These are phyloP conservation scores for Australoheros facetus DNA, from an alignment of 2,797 vertebrate genomes.

Conservation along the genomic window DNA sequence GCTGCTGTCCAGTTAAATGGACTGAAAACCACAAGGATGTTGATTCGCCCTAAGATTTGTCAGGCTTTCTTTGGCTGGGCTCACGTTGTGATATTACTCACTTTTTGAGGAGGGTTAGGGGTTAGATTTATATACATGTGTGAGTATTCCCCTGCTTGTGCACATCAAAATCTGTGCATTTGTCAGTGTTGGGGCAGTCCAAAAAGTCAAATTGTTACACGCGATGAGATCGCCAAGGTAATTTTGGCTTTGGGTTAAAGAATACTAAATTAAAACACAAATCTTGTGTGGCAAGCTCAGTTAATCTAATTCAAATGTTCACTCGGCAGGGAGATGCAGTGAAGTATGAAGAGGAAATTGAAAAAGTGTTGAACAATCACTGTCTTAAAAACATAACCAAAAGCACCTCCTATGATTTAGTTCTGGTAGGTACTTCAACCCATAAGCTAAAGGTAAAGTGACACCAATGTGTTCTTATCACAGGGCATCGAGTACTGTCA, in stretches of 20 bases:
- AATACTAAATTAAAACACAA: not conserved
- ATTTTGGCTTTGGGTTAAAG: not conserved
- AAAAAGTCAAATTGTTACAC: not conserved
- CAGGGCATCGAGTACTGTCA: not conserved
- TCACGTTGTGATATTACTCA: not conserved
- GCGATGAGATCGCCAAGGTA: not conserved
- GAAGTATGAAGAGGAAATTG: not conserved
- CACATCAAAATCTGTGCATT: not conserved
- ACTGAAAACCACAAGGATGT: not conserved
- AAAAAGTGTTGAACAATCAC: no score
- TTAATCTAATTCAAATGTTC: not conserved
- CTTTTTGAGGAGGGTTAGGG: not conserved
- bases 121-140: not conserved
- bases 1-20: slow-evolving; percentile 21
- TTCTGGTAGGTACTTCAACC: not conserved
- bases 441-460: not conserved
- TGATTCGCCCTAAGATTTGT: not conserved
- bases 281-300: not conserved
- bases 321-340: not conserved
- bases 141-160: not conserved
- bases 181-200: not conserved
- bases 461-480: not conserved
- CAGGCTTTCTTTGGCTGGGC: not conserved
- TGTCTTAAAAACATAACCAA: no score
- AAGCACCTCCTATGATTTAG: no score